phyloP scores from a whole-genome alignment of 2,113 vertebrate genomes.

The Neotoma lepida region DNA sequence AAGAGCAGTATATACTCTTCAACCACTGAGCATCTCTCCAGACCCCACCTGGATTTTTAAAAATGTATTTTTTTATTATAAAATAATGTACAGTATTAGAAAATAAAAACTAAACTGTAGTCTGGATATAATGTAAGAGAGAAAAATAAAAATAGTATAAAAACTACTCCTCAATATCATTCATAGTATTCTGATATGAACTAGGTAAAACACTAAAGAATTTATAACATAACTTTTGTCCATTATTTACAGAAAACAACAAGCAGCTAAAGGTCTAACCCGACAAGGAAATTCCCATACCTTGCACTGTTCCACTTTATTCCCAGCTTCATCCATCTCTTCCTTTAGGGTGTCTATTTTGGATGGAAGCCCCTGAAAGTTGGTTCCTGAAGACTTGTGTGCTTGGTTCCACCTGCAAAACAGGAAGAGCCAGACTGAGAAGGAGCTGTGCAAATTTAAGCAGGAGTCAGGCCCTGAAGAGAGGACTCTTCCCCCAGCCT shows the following conservation, averaged over 20 bases:
- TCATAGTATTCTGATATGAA: neutral
- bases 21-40: neutral
- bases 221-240: neutral
- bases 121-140: neutral
- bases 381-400: constrained; percentile 97
- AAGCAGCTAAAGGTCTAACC: rapidly evolving
- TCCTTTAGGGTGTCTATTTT: constrained; percentile 98
- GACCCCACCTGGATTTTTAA: neutral
- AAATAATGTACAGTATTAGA: neutral
- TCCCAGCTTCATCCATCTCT: constrained; percentile 98
- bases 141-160: neutral
- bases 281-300: constrained; percentile 79
- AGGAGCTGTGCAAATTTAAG: neutral
- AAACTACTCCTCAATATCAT: neutral
- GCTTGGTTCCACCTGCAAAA: constrained; percentile 95
- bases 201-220: neutral
- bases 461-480: neutral
- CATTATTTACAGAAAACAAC: neutral
- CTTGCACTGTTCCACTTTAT: constrained; percentile 99
- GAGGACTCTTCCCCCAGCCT: neutral
- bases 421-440: neutral
- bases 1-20: neutral
- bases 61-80: constrained; percentile 20
- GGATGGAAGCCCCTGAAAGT: constrained; percentile 97
- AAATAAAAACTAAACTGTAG: neutral